Evolutionary conservation across 2,113 vertebrate species (phyloP), one percentile per base, ranked within the genome.

Genomic region (Podiceps cristatus): DNA sequence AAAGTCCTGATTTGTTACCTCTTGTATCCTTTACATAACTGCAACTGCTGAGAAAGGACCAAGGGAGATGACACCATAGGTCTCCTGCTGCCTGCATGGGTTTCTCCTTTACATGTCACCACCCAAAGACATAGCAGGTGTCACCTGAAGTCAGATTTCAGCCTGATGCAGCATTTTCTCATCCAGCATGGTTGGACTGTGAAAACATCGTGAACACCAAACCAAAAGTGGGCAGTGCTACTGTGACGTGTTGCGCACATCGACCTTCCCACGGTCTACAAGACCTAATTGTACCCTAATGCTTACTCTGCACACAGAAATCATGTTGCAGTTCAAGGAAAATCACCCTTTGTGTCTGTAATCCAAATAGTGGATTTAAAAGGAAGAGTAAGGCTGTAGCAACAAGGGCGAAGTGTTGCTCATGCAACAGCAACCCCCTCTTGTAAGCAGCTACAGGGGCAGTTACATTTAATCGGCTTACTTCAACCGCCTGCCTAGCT

Each of bases 1-100:
- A 63, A 75, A 59, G 73, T 47, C 4, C 12, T 0, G 1, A 8
- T n/a, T n/a, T 40, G 3, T 35, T 72, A 33, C 56, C 25, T 58
- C 29, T 6, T 22, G 5, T 14, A 1, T 0, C 33, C 45, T 0
- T 9, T n/a, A 27, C 4, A 1, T 4, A 31, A 0, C 19, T 52
- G 56, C 40, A 74, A 0, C 64, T 81, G 58, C 29, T 52, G 86
- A 52, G 77, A 25, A 33, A 50, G 31, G 20, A 15, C 13, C 13
- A 14, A 25, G 10, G 10, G 31, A 66, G 40, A 4, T 3, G 50
- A 18, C 35, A 33, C 5, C 71, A 33, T 4, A 13, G n/a, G 24
- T 42, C 8, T 44, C 0, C 53, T 44, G 55, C 49, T 62, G 71
- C 56, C 25, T 35, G 13, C 18, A 42, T 10, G 2, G 64, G 19